These are phyloP conservation scores for Bombylius discolor DNA, from an alignment of 2,888 invertebrate species.

Conservation along the genomic window DNA sequence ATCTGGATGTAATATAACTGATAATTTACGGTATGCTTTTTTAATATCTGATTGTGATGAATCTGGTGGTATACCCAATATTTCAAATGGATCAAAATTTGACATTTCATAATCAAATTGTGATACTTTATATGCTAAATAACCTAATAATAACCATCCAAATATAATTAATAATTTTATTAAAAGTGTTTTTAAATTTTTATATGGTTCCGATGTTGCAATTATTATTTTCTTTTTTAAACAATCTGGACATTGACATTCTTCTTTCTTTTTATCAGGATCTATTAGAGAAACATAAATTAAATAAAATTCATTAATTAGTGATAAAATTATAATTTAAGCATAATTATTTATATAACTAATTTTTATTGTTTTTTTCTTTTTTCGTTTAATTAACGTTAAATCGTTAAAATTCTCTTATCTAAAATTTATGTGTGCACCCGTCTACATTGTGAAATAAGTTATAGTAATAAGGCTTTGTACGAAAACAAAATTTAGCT, in stretches of 20 bases:
- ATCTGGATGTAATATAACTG: constrained; percentile 91
- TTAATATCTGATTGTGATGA: constrained; percentile 83
- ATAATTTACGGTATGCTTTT: constrained; percentile 87
- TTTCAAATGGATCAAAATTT: constrained; percentile 97
- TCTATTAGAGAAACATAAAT: constrained; percentile 39
- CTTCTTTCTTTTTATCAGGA: constrained; percentile 58
- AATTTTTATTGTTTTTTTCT: no score
- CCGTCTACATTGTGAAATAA: no score
- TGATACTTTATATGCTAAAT: constrained; percentile 81
- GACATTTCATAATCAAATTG: constrained; percentile 97
- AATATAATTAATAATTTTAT: constrained; percentile 64
- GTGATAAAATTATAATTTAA: no score
- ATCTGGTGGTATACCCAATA: constrained; percentile 77
- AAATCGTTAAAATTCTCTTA: no score
- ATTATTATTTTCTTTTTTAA: constrained; percentile 68
- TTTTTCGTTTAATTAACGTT: no score
- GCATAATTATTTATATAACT: no score
- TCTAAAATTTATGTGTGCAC: no score
- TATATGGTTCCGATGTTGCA: constrained; percentile 79
- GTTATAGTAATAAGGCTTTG: no score
- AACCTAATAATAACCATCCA: constrained; percentile 71
- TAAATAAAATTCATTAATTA: no score
- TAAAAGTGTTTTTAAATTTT: constrained; percentile 63
- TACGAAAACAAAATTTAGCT: no score
- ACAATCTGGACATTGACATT: constrained; percentile 86